Conservation (phyloP, 1,140 invertebrate genomes). For the Telenomus remus region DNA sequence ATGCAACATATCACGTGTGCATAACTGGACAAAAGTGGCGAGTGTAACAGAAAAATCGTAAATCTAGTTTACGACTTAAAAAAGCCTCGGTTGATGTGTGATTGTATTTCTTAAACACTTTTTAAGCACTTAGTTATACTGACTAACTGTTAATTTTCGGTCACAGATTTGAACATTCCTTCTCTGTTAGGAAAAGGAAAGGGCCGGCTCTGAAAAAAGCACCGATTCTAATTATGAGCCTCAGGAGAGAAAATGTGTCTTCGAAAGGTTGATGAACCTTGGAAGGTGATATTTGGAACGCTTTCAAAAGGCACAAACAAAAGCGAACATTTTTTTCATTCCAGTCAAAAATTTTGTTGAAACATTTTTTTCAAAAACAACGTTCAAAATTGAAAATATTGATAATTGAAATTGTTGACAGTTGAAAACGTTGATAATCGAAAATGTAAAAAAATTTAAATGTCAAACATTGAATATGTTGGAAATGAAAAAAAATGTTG, state of each 20-base stretch:
- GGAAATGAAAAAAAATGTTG: too few species aligned
- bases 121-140: too few species aligned
- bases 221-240: conserved; percentile 9
- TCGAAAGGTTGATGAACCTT: conserved; percentile 18
- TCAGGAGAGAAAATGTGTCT: background rate
- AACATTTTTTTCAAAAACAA: too few species aligned
- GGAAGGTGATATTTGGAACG: background rate
- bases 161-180: conserved; percentile 58
- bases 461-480: background rate
- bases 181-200: conserved; percentile 3
- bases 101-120: conserved; percentile 4
- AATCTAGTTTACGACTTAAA: background rate
- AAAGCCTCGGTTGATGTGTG: background rate
- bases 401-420: too few species aligned
- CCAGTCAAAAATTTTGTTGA: too few species aligned
- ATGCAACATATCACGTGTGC: too few species aligned
- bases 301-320: background rate
- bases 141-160: conserved; percentile 37
- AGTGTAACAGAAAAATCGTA: too few species aligned
- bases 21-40: too few species aligned
- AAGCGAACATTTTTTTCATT: too few species aligned
- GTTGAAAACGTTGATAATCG: too few species aligned
- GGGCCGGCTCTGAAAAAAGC: conserved; percentile 26
- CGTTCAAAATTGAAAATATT: too few species aligned
- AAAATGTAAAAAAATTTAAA: background rate